phyloP scores from a whole-genome alignment of 2,888 invertebrate genomes.

The Parascotia fuliginaria region DNA sequence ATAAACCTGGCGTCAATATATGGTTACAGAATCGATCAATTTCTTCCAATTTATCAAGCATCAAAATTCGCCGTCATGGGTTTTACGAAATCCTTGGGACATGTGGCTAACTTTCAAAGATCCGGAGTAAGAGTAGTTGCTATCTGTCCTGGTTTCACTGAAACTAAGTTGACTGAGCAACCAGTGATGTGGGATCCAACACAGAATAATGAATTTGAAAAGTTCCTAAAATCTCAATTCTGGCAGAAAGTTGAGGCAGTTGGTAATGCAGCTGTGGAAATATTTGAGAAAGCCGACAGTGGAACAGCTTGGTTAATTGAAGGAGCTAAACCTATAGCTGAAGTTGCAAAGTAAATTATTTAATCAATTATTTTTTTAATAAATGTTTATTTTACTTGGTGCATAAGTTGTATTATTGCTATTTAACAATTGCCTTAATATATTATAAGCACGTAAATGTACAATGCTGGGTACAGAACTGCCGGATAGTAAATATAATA shows the following conservation, averaged over 20 bases:
- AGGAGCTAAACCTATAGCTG: slow-evolving; percentile 64
- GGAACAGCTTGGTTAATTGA: slow-evolving; percentile 84
- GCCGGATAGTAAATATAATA: too few species aligned
- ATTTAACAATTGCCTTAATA: too few species aligned
- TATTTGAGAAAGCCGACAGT: slow-evolving; percentile 71
- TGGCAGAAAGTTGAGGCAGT: slow-evolving; percentile 64
- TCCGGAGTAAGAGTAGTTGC: slow-evolving; percentile 83
- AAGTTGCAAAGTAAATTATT: slow-evolving; percentile 46
- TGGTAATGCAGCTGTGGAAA: slow-evolving; percentile 58
- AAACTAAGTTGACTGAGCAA: slow-evolving; percentile 56
- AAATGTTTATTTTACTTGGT: too few species aligned
- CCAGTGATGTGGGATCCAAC: slow-evolving; percentile 35
- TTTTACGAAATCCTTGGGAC: slow-evolving; percentile 78
- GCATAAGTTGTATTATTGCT: too few species aligned
- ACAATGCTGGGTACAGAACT: too few species aligned
- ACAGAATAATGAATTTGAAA: slow-evolving; percentile 31
- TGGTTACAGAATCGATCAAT: slow-evolving; percentile 80
- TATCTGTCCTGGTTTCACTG: slow-evolving; percentile 83
- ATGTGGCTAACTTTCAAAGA: slow-evolving; percentile 69
- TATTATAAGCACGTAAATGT: too few species aligned
- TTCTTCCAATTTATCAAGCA: slow-evolving; percentile 85
- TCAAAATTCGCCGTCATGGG: slow-evolving; percentile 86
- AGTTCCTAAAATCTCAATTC: slow-evolving; percentile 20
- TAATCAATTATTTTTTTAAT: slow-evolving; percentile 3
- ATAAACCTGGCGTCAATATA: slow-evolving; percentile 88